Evolutionary conservation across 2,888 invertebrate genomes (phyloP), one percentile per base, ranked within the genome.

Genomic region (Anoplius nigerrimus): DNA sequence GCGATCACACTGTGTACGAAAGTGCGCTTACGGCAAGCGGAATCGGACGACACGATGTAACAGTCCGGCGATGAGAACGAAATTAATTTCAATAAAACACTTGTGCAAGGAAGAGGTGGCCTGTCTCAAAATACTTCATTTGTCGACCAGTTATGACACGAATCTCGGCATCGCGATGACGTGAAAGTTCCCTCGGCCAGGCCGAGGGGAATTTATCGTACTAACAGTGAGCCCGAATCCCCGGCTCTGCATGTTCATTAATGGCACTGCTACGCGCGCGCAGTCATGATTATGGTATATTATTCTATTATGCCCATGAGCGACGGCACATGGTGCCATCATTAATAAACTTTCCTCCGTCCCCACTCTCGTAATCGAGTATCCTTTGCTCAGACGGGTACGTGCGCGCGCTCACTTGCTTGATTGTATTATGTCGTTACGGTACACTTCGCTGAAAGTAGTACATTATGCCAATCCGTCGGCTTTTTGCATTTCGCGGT

Each of bases 11-110:
- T 34, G 11, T 34, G 1, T 34, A 34, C 11, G n/a, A 34, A 34
- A 34, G 6, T 34, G 34, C 34, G 34, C 34, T 34, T 34, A 11
- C 34, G 34, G 34, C 34, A 6, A 34, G 11, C 34, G 11, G 11
- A 34, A 56, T 72, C 69, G 63, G 67, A 63, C 18, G 3, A 75
- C 51, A 61, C 51, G n/a, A 69, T 72, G 46, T 63, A 61, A 62
- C 53, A 68, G 53, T 67, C 60, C 55, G 20, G 57, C 4, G 51
- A 34, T 34, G 34, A 61, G 43, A 21, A 52, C 11, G 34, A 34
- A 11, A 34, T 34, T 21, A 34, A 68, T 57, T 61, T 68, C 60
- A 71, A 71, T 71, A 71, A 71, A 70, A 18, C 24, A 60, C 42
- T 18, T 57, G 34, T 1, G 66, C 63, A 62, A n/a, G 42, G 34